These are phyloP conservation scores for Amphimedon queenslandica DNA, from an alignment of 37 sponge, comb jelly and placozoan species.

Conservation along the genomic window DNA sequence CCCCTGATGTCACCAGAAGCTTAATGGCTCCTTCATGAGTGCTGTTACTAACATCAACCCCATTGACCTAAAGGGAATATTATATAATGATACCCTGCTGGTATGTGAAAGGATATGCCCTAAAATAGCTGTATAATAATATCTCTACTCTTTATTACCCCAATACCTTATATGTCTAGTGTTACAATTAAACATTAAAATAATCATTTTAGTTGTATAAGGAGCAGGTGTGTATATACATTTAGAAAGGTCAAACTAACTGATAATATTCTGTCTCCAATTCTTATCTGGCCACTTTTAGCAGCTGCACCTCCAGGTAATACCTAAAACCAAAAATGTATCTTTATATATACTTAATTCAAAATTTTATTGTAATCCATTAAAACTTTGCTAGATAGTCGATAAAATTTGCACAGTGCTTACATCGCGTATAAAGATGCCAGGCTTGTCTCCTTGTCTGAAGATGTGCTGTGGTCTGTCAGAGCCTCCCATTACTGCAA, in stretches of 20 bases:
- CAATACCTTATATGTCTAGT: no score
- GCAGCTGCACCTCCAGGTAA: slow-evolving; percentile 46
- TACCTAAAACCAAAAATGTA: slow-evolving; percentile 1
- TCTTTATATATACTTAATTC: neutral
- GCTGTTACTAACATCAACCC: slow-evolving; percentile 27
- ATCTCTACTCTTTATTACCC: no score
- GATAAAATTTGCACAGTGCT: neutral
- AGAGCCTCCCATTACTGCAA: slow-evolving; percentile 73
- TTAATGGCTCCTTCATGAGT: slow-evolving; percentile 61
- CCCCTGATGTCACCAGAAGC: slow-evolving; percentile 23
- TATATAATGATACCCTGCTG: neutral
- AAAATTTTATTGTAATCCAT: neutral
- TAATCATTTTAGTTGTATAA: no score
- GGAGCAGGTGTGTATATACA: no score
- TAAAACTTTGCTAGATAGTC: neutral
- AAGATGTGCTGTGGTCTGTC: slow-evolving; percentile 77
- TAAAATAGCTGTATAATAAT: no score
- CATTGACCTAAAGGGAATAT: slow-evolving; percentile 56
- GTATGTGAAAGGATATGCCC: neutral
- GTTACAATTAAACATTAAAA: no score
- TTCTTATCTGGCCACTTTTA: slow-evolving; percentile 17
- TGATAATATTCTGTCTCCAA: slow-evolving; percentile 46
- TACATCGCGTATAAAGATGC: slow-evolving; percentile 61
- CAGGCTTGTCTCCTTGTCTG: slow-evolving; percentile 74
- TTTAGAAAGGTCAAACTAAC: no score